Percentiles rank a stretch among this genome's conserved stretches.
These are phyloP conservation scores for Heptranchias perlo DNA, from an alignment of 2,113 vertebrate species.

Conservation along the genomic window DNA sequence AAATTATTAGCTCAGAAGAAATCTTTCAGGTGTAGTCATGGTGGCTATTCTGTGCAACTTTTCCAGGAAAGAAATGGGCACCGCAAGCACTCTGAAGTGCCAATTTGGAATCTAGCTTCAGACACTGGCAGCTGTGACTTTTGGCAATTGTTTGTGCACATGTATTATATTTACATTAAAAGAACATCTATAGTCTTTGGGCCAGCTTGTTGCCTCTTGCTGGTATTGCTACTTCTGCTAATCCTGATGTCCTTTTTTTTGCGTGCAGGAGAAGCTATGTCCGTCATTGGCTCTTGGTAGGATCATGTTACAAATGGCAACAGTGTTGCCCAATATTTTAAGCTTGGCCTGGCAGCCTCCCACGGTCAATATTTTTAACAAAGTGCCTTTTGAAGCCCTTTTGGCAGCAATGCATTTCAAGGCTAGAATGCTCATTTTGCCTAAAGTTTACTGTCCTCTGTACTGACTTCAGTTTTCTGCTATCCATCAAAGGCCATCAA, in stretches of 20 bases:
- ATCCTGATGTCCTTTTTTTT: neutral
- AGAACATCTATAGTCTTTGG: neutral
- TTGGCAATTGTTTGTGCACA: conserved; percentile 3
- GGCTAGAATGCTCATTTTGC: neutral
- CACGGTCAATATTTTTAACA: neutral
- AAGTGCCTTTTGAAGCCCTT: neutral
- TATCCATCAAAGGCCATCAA: neutral
- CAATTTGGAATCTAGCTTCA: conserved; percentile 13
- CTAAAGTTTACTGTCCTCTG: neutral
- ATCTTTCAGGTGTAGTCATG: conserved; percentile 1
- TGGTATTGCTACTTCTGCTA: neutral
- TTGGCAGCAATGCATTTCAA: neutral
- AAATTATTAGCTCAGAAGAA: neutral
- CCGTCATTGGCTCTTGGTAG: neutral
- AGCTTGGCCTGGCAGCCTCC: neutral
- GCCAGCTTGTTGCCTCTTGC: neutral
- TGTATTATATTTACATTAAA: conserved; percentile 20
- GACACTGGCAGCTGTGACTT: neutral
- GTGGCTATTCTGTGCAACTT: neutral
- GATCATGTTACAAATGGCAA: neutral
- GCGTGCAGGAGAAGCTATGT: neutral
- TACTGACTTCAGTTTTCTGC: neutral
- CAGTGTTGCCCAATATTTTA: neutral
- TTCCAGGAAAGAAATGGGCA: neutral
- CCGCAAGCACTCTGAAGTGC: neutral